Evolutionary conservation across 2,113 vertebrate genomes (phyloP), one percentile per base, ranked within the genome.

Genomic region (Clinocottus analis): DNA sequence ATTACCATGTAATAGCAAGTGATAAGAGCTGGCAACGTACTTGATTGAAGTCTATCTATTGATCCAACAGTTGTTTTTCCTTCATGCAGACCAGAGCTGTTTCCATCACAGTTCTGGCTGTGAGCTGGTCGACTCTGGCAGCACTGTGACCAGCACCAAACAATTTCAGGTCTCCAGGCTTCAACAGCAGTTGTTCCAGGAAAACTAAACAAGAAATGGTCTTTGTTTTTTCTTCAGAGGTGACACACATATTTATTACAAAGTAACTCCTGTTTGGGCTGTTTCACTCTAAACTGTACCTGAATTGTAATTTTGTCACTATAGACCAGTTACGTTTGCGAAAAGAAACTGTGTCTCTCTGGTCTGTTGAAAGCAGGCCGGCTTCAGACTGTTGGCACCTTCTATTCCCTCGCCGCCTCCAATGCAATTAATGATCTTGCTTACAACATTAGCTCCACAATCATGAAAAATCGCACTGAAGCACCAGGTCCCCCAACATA

Each of bases 361-460:
- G 41, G 49, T 56, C 3, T 79, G 63, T 33, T 31, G 25, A 65
- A 74, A 81, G 61, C 55, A 51, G 56, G 27, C 39, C 25, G 25
- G 11, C 56, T 19, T 33, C 60, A 35, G 41, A 72, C 75, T 77
- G 59, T 47, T 77, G 59, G 72, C 67, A 69, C 58, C 79, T 71
- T 60, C 19, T 12, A n/a, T 27, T 80, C 60, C 56, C 84, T 41
- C 31, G 63, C 66, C 29, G 27, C 64, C 53, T 68, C 69, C 31
- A 21, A 37, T 21, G 67, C 84, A 88, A 85, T 91, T 90, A 90
- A 91, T 88, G 77, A 89, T 87, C 78, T 78, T 78, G 77, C 82
- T 90, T 82, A 87, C 72, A 80, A 83, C 86, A 89, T 91, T 87
- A 87, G 75, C 37, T n/a, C 67, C 69, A 83, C 75, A 83, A 72